phyloP scores from a whole-genome alignment of 2,888 invertebrate genomes.

The Ochropleura leucogaster region DNA sequence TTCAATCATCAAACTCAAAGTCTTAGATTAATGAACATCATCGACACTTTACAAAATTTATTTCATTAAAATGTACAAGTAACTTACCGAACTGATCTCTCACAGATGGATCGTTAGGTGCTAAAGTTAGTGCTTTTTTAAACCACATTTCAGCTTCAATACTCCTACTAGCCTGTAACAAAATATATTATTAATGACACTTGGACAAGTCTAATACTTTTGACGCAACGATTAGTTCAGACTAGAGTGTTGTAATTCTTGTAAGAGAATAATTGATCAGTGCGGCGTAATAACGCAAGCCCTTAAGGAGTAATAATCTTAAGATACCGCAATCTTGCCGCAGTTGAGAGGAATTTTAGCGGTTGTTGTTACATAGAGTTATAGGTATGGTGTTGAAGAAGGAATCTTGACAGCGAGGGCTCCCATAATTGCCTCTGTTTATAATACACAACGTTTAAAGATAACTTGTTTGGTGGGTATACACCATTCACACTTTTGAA shows the following conservation, averaged over 20 bases:
- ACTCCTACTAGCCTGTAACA: conserved; percentile 93
- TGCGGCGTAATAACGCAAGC: conserved; percentile 42
- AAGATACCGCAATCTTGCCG: conserved; percentile 56
- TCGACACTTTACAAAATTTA: conserved; percentile 3
- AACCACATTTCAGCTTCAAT: conserved; percentile 97
- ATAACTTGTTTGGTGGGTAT: neutral
- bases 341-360: conserved; percentile 42
- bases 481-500: neutral
- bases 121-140: conserved; percentile 95
- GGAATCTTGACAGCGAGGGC: neutral
- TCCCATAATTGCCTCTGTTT: neutral
- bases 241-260: conserved; percentile 51
- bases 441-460: neutral
- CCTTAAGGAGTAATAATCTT: conserved; percentile 58
- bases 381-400: neutral
- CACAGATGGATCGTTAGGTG: conserved; percentile 95
- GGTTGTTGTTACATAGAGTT: conserved; percentile 27
- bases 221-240: conserved; percentile 37
- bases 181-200: conserved; percentile 59
- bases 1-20: conserved; percentile 1
- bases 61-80: conserved; percentile 17
- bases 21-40: conserved; percentile 29
- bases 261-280: conserved; percentile 58
- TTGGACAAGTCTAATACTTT: conserved; percentile 46
- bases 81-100: conserved; percentile 96